These are phyloP conservation scores for Calcarius ornatus DNA, from an alignment of 2,113 vertebrate genomes.

Conservation along the genomic window DNA sequence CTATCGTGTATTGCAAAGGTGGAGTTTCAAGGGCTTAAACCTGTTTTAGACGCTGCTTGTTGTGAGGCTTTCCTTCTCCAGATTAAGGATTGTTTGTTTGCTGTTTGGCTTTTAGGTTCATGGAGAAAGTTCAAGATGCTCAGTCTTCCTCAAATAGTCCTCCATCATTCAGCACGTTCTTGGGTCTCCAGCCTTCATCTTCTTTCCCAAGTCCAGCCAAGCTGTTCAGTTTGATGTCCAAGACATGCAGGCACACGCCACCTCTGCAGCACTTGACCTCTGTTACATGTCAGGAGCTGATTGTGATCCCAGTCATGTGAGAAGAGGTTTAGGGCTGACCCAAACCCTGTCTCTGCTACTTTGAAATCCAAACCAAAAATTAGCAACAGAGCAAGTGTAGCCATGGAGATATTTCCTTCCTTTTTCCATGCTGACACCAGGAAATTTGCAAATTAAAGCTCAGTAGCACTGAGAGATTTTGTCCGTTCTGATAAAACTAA, in stretches of 20 bases:
- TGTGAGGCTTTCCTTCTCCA: not conserved
- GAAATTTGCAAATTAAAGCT: not conserved
- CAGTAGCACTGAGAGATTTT: not conserved
- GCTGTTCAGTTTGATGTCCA: not conserved
- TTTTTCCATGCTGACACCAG: not conserved
- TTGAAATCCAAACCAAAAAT: not conserved
- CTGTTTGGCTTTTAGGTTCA: not conserved
- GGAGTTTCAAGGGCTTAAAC: not conserved
- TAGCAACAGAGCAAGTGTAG: not conserved
- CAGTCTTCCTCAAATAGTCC: not conserved
- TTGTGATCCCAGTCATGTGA: not conserved
- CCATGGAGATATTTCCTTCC: not conserved
- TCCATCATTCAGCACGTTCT: not conserved
- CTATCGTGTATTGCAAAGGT: accelerated
- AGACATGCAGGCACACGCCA: not conserved
- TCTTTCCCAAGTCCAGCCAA: not conserved
- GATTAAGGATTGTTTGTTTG: not conserved
- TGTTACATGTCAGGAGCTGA: not conserved
- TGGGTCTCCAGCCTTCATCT: not conserved
- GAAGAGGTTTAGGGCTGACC: not conserved
- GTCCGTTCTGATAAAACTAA: not conserved
- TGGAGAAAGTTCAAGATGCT: not conserved
- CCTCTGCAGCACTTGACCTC: not conserved
- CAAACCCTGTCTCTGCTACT: not conserved
- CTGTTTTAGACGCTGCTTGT: not conserved